Base-by-base conservation (phyloP, 2,113 vertebrate genomes). In the Emydura subglobosa region DNA sequence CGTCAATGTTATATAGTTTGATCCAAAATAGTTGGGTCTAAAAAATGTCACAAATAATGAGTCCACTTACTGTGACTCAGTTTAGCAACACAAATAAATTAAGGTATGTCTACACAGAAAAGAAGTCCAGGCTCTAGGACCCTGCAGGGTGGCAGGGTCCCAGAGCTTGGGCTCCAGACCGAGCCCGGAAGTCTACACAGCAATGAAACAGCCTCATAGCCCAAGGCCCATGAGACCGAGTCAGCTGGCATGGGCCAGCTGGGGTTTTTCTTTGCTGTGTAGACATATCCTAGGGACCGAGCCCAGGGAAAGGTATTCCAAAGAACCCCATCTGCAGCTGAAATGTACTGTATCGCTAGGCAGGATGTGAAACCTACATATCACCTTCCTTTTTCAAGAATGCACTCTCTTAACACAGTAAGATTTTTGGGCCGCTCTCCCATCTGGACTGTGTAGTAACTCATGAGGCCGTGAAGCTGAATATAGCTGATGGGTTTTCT, bases 321-420 rank as follows among this genome's bases (percentile, higher is more conserved):
- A 54, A 88, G 94, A 82, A 82, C 91, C 85, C 55, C 49, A 83
- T 78, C 74, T 59, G 53, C 17, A 83, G 79, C 82, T 85, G 83
- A 83, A 86, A 79, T 0, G 0, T 79, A 79, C 82, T 80, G 3
- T 53, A 86, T 89, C 87, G 47, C 59, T 74, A 83, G 81, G 39
- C 90, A 86, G 95, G 91, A 94, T 96, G 85, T 84, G 90, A 89
- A 81, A 50, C 21, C 44, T 61, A 21, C 86, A 87, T 89, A 85
- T 29, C 9, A 49, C 74, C 95, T 94, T 96, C 89, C 89, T 87
- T 7, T 59, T 1, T 82, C 54, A 76, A 59, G 65, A 86, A 31
- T 0, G 0, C 4, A n/a, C 1, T 53, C 11, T 72, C 79, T 92
- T 83, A 72, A 53, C 81, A 79, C 78, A 81, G 65, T 39, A 83